Evolutionary conservation across 2,113 vertebrate genomes (phyloP).

Genomic region (Phaethon lepturus): DNA sequence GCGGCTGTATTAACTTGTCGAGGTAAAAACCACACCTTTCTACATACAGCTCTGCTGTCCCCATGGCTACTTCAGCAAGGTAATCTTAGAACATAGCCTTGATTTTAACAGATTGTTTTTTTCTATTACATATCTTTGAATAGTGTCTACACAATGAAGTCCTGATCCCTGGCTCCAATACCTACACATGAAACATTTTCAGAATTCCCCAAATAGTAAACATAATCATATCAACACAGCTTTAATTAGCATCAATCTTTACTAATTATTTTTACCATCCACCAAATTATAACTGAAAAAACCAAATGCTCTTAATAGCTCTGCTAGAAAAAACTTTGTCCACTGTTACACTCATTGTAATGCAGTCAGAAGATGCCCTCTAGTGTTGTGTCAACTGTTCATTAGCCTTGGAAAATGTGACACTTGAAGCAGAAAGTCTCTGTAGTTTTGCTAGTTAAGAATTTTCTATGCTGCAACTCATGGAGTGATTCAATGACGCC

Average conservation of each 20-base stretch:
- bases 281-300: constrained; percentile 20
- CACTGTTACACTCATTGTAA: neutral
- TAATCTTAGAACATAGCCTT: neutral
- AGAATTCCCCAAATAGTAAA: constrained; percentile 46
- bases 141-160: neutral
- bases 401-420: neutral
- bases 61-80: neutral
- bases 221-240: constrained; percentile 46
- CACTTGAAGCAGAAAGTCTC: neutral
- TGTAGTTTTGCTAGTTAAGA: neutral
- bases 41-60: neutral
- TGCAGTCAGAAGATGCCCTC: constrained; percentile 62
- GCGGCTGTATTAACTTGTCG: rapidly evolving
- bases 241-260: constrained; percentile 48
- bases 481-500: neutral
- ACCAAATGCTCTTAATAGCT: neutral
- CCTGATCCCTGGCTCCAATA: neutral
- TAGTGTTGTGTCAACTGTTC: constrained; percentile 33
- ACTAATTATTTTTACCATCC: constrained; percentile 39
- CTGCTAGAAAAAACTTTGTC: neutral
- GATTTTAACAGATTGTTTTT: neutral
- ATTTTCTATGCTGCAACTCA: neutral
- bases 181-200: neutral
- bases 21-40: neutral
- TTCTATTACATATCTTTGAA: neutral